A percentile compares a stretch with the other conserved stretches of the same genome.
These are phyloP conservation scores for Cremastinae sp. DNA, from an alignment of 2,888 invertebrate species.

Conservation along the genomic window DNA sequence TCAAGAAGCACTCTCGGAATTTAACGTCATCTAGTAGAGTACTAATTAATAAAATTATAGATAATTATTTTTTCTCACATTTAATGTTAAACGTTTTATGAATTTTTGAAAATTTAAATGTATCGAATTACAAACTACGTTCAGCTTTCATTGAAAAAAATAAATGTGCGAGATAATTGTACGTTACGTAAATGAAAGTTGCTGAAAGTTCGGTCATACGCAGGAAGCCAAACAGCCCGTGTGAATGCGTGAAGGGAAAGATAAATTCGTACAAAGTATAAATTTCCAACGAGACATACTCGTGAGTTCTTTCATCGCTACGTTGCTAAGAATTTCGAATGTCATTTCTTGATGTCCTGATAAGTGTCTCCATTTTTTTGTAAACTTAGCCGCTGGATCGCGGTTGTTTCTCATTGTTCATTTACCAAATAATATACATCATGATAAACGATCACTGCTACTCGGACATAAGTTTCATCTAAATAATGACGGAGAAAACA, in stretches of 20 bases:
- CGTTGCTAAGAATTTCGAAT: not conserved
- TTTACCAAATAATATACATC: slow-evolving; percentile 16
- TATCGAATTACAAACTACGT: no score
- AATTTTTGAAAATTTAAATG: no score
- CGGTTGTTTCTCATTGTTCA: slow-evolving; percentile 26
- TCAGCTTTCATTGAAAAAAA: no score
- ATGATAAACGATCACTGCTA: slow-evolving; percentile 20
- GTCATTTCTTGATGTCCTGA: slow-evolving; percentile 33
- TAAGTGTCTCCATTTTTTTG: slow-evolving; percentile 37
- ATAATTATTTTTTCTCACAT: no score
- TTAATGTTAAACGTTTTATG: no score
- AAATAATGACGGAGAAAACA: not conserved
- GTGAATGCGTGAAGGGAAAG: no score
- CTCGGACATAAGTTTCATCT: slow-evolving; percentile 4
- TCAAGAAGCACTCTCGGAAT: not conserved
- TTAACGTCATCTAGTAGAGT: not conserved
- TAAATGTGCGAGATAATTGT: not conserved
- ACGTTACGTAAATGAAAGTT: not conserved
- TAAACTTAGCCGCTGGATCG: slow-evolving; percentile 20
- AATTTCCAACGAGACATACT: slow-evolving; percentile 33
- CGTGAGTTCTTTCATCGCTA: slow-evolving; percentile 16
- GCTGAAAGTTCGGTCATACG: not conserved
- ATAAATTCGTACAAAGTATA: slow-evolving; percentile 23
- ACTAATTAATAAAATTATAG: no score
- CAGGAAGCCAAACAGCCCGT: no score